These are phyloP conservation scores for Euwallacea similis DNA, from an alignment of 1,140 invertebrate species.

Conservation along the genomic window DNA sequence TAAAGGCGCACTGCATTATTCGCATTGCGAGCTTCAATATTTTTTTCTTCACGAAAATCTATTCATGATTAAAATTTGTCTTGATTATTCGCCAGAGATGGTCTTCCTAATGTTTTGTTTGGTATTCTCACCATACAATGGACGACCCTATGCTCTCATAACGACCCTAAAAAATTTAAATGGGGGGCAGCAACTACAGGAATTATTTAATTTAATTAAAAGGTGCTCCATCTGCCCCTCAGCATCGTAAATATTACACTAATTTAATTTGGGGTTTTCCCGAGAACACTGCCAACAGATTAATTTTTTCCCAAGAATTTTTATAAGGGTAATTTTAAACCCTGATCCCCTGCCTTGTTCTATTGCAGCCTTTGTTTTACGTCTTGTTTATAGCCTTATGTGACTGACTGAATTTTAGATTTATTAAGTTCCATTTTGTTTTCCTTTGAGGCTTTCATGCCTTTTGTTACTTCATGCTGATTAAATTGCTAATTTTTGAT, in stretches of 20 bases:
- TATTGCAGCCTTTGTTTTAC: conserved; percentile 24
- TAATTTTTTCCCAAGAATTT: conserved; percentile 35
- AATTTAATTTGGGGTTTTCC: conserved; percentile 33
- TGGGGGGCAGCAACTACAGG: conserved; percentile 15
- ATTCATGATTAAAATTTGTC: too few relatives aligned
- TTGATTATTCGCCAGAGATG: too few relatives aligned
- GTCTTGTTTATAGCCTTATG: conserved; percentile 27
- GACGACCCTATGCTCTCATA: neutral
- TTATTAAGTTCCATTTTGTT: neutral
- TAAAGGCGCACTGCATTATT: neutral
- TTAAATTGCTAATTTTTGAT: too few relatives aligned
- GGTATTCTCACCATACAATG: neutral
- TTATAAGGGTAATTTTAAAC: conserved; percentile 29
- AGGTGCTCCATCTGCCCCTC: conserved; percentile 32
- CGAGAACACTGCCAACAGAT: conserved; percentile 23
- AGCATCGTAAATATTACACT: conserved; percentile 35
- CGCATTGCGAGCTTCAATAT: too few relatives aligned
- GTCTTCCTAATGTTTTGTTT: too few relatives aligned
- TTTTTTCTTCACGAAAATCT: too few relatives aligned
- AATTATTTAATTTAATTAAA: conserved; percentile 40
- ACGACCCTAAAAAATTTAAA: conserved; percentile 25
- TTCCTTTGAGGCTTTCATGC: too few relatives aligned
- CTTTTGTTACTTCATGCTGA: too few relatives aligned
- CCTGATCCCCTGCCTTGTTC: conserved; percentile 6
- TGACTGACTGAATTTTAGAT: conserved; percentile 12